Evolutionary conservation across 2,113 vertebrate genomes (phyloP).

Genomic region (Chionomys nivalis): DNA sequence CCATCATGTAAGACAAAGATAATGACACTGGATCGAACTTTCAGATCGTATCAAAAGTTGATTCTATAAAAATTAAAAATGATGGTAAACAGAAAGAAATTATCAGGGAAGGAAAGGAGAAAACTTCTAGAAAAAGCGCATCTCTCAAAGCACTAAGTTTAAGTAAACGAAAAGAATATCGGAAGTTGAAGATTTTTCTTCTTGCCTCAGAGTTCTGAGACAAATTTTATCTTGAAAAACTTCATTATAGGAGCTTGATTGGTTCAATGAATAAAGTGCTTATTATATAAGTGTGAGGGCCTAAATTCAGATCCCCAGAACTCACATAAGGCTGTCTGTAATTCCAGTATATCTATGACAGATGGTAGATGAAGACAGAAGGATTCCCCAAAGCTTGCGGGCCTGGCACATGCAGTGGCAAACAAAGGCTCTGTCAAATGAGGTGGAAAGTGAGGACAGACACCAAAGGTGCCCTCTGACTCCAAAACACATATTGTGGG

Average conservation of each 20-base stretch:
- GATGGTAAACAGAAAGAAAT: neutral
- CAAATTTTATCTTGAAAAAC: neutral
- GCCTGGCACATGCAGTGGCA: neutral
- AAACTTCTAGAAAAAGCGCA: neutral
- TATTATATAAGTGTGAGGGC: neutral
- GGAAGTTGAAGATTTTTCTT: neutral
- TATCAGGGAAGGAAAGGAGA: neutral
- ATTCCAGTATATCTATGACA: neutral
- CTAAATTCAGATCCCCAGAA: neutral
- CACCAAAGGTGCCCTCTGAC: neutral
- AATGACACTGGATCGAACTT: neutral
- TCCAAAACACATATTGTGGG: neutral
- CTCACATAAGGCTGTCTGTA: neutral
- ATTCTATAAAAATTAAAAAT: conserved; percentile 14
- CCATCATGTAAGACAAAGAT: neutral
- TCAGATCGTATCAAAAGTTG: neutral
- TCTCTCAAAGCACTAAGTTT: neutral
- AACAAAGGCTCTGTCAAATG: neutral
- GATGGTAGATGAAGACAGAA: neutral
- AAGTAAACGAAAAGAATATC: neutral
- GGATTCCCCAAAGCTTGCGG: fast-evolving
- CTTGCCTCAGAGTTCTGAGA: neutral
- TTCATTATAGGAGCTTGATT: neutral
- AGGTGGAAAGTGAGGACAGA: no score
- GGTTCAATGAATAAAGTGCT: neutral